phyloP scores from a whole-genome alignment of 64 coral and sea anemone genomes.

The Astreopora myriophthalma region DNA sequence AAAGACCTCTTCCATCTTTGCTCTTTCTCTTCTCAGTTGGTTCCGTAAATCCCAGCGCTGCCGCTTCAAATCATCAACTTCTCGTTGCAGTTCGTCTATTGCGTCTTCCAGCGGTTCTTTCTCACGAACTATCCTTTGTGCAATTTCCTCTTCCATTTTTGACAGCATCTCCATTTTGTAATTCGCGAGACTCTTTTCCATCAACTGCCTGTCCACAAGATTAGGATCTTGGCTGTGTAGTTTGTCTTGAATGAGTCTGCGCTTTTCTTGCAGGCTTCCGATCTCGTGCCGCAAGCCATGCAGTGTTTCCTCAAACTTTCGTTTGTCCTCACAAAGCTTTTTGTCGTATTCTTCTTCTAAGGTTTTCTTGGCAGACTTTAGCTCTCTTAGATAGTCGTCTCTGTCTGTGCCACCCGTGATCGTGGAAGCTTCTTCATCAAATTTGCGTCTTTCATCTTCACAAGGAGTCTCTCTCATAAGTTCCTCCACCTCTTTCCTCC shows the following conservation, averaged over 20 bases:
- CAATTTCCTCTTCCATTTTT: conserved; percentile 86
- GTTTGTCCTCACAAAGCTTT: conserved; percentile 75
- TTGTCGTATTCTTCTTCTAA: conserved; percentile 88
- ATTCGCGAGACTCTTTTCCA: conserved; percentile 91
- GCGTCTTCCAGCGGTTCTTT: conserved; percentile 80
- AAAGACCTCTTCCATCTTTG: conserved; percentile 78
- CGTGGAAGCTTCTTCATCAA: not conserved
- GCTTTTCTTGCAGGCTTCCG: conserved; percentile 85
- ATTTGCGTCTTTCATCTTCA: not conserved
- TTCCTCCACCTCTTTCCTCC: conserved; percentile 65
- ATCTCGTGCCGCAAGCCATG: conserved; percentile 71
- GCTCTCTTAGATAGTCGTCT: not conserved
- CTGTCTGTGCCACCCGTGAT: not conserved
- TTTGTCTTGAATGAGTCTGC: conserved; percentile 89
- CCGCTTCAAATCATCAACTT: conserved; percentile 81
- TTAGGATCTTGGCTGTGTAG: conserved; percentile 81
- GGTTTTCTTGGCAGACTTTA: conserved; percentile 33
- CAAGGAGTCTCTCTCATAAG: not conserved
- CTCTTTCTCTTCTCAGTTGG: conserved; percentile 76
- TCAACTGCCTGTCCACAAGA: conserved; percentile 57
- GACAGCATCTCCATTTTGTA: conserved; percentile 85
- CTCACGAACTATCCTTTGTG: conserved; percentile 70
- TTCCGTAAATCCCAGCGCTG: conserved; percentile 83
- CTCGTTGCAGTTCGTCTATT: conserved; percentile 68
- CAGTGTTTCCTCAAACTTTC: conserved; percentile 86